Evolutionary conservation across 2,888 invertebrate genomes (phyloP).

Genomic region (Pristionchus maxplancki): DNA sequence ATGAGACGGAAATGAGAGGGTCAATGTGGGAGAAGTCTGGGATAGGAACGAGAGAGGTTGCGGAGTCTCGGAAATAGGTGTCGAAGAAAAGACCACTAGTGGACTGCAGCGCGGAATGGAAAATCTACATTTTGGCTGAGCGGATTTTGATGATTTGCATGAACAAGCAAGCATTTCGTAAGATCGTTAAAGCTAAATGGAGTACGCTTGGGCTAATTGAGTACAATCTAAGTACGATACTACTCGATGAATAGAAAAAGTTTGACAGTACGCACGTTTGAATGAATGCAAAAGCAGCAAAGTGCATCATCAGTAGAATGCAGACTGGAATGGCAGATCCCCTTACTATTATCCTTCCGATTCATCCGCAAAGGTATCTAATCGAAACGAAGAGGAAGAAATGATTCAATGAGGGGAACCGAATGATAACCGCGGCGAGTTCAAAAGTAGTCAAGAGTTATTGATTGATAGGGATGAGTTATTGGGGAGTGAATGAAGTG

Average conservation of each 20-base stretch:
- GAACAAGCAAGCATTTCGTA: too few species aligned
- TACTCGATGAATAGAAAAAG: too few species aligned
- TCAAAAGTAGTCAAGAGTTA: slow-evolving; percentile 34
- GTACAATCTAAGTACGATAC: too few species aligned
- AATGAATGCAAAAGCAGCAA: too few species aligned
- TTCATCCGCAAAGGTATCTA: neutral
- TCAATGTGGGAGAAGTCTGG: neutral
- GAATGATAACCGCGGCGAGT: slow-evolving; percentile 39
- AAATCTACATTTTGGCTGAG: too few species aligned
- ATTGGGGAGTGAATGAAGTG: neutral
- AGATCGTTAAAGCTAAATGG: too few species aligned
- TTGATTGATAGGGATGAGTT: slow-evolving; percentile 32
- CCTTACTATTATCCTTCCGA: neutral
- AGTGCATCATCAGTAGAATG: too few species aligned
- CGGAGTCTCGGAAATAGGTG: neutral
- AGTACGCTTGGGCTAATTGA: too few species aligned
- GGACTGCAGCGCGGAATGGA: too few species aligned
- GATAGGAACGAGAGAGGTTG: neutral
- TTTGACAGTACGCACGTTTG: too few species aligned
- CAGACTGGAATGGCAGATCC: too few species aligned
- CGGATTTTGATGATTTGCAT: too few species aligned
- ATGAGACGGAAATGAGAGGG: slow-evolving; percentile 21
- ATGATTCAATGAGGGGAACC: neutral
- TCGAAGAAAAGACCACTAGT: neutral
- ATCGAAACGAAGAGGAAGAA: neutral